Percentiles rank a stretch among this genome's conserved stretches.
These are phyloP conservation scores for Catostylus mosaicus DNA, from an alignment of 30 jellyfish, hydroid and myxozoan genomes.

Conservation along the genomic window DNA sequence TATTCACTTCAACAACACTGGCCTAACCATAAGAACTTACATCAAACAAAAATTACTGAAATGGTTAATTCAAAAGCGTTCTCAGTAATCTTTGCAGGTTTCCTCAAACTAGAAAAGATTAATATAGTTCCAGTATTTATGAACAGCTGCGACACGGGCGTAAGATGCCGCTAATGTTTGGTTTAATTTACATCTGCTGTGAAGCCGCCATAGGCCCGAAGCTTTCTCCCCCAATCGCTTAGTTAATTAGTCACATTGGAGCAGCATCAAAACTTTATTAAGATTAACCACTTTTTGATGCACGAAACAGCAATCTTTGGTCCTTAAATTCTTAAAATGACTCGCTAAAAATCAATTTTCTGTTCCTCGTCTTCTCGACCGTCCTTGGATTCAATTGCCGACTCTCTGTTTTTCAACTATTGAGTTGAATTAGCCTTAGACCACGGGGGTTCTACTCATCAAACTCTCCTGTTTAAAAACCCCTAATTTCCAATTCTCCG, in stretches of 20 bases:
- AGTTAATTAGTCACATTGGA: neutral
- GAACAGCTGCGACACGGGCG: neutral
- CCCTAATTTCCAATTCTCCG: too few species aligned
- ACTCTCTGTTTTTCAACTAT: neutral
- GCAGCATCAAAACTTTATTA: neutral
- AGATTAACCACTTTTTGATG: neutral
- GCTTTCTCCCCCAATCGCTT: neutral
- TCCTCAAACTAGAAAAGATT: neutral
- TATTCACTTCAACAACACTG: too few species aligned
- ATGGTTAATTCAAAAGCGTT: neutral
- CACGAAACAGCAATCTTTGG: neutral
- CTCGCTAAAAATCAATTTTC: neutral
- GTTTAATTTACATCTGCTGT: slow-evolving; percentile 10
- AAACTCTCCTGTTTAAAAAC: too few species aligned
- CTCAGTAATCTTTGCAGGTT: neutral
- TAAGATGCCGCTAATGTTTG: neutral
- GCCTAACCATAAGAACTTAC: too few species aligned
- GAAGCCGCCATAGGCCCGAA: slow-evolving; percentile 22
- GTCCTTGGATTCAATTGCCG: neutral
- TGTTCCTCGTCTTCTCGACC: neutral
- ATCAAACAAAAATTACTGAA: neutral
- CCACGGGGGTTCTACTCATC: neutral
- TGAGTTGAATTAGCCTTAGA: neutral
- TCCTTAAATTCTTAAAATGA: neutral
- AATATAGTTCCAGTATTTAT: neutral